Evolutionary conservation across 2,113 vertebrate genomes (phyloP), one percentile per base, ranked within the genome.

Genomic region (Phocoena phocoena): DNA sequence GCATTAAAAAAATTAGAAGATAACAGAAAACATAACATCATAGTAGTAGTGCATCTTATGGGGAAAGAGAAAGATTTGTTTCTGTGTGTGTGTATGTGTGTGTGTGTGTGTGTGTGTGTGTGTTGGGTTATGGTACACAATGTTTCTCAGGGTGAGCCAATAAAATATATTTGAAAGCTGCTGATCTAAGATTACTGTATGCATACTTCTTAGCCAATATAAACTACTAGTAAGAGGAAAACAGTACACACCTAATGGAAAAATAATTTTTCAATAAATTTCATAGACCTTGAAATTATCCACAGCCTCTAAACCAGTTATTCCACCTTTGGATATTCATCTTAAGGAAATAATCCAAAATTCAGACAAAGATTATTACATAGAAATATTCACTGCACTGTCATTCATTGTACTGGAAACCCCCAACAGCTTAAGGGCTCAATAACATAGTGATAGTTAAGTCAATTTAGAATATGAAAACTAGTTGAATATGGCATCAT

Each of bases 321-420:
- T 81, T 92, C n/a, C 13, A 71, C 50, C 63, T 95, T 93, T 76
- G n/a, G 9, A 14, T 91, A 74, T 58, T 36, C 88, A 88, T 71
- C 47, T 88, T 93, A 74, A 88, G 58, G 31, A 83, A 74, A 84
- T 53, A 95, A 84, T 88, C n/a, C 80, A 93, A 97, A 93, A 90
- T 67, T 68, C 67, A 87, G 65, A 93, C 58, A 50, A 74, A 38
- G 2, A 60, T 88, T 82, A 73, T 53, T 36, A 44, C 25, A 88
- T 31, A 84, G 94, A 80, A 84, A 84, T 88, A 74, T 83, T 91
- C 28, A 74, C 25, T 82, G 17, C 55, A 88, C 38, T 90, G 5
- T 81, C 62, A 92, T 25, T 80, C 20, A 68, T 88, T 95, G 47
- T 53, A 71, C 55, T 88, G 10, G 28, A 87, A 93, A 82, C 14